Base-by-base conservation (phyloP, 2,797 vertebrate genomes). In the Craterocephalus amniculus region DNA sequence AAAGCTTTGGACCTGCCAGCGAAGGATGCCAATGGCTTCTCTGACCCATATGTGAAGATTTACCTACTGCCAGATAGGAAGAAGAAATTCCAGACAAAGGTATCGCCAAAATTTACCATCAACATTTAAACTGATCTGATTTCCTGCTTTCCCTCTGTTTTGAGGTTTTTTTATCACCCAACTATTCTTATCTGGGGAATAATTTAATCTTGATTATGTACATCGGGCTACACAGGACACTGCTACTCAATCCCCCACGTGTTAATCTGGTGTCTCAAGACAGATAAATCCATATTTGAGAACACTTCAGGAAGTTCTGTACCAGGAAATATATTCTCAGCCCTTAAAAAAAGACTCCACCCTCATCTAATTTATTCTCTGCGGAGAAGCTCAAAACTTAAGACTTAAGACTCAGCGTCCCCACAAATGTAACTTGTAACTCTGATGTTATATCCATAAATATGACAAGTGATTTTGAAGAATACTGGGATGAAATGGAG, bases 61-160 rank as follows among this genome's bases (percentile, higher is more conserved):
- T 97, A 97, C 93, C 94, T 97, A 86, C 94, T 97, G 83, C 96
- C 96, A 1, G 96, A 97, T 89, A 95, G 96, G 81, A 97, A 97
- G 94, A 97, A 97, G 90, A 97, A 97, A 83, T 97, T 95, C 87
- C 96, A 97, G 91, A 97, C 96, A 70, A 97, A 97, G 96, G 95
- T 96, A 70, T 63, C n/a, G 45, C 69, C 57, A 29, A 22, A 7
- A 4, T 24, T n/a, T 12, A 6, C 20, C n/a, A 9, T 22, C 13
- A 34, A 27, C 32, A 34, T 48, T 48, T 1, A 40, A 48, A 13
- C 48, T 13, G 29, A 4, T 36, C 38, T 27, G 43, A 38, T 43
- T 70, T 20, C 20, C 26, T 71, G 20, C 62, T 67, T 66, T 12
- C 22, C 26, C 36, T 64, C 66, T 45, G 56, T 64, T 60, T 0